Conservation (phyloP, 92 coral and sea anemone genomes). For the Actinernus sp. region DNA sequence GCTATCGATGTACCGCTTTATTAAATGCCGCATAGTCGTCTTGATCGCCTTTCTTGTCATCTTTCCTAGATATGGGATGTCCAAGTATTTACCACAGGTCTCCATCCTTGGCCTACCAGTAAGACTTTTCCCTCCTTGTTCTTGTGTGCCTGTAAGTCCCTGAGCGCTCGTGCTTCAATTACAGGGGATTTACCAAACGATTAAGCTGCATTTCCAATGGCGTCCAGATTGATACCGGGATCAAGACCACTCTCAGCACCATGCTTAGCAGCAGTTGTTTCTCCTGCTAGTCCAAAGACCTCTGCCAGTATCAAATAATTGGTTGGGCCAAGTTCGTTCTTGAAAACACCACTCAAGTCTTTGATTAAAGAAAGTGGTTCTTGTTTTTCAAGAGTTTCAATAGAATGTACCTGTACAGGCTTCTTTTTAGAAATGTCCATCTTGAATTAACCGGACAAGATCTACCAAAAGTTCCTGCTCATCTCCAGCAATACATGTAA, state of each 20-base stretch:
- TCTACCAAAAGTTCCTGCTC: constrained; percentile 37
- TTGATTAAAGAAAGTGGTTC: constrained; percentile 28
- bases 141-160: neutral
- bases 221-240: constrained; percentile 15
- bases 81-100: neutral
- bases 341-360: constrained; percentile 34
- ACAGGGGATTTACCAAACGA: constrained; percentile 8
- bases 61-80: neutral
- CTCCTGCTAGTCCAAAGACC: constrained; percentile 26
- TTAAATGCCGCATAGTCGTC: constrained; percentile 37
- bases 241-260: constrained; percentile 5
- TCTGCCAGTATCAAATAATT: constrained; percentile 25
- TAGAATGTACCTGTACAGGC: constrained; percentile 42
- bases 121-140: neutral
- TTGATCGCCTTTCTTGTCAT: constrained; percentile 15
- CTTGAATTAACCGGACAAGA: constrained; percentile 9
- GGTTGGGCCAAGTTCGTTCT: constrained; percentile 24
- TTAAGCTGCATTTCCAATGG: constrained; percentile 6
- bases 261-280: constrained; percentile 39
- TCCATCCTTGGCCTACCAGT: neutral
- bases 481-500: constrained; percentile 14
- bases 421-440: constrained; percentile 21
- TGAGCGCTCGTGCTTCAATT: constrained; percentile 26
- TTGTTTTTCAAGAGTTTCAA: constrained; percentile 31
- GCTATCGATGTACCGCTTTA: constrained; percentile 26